Base-by-base conservation (phyloP, 2,888 invertebrate genomes). In the Hermaeophaga mercurialis region DNA sequence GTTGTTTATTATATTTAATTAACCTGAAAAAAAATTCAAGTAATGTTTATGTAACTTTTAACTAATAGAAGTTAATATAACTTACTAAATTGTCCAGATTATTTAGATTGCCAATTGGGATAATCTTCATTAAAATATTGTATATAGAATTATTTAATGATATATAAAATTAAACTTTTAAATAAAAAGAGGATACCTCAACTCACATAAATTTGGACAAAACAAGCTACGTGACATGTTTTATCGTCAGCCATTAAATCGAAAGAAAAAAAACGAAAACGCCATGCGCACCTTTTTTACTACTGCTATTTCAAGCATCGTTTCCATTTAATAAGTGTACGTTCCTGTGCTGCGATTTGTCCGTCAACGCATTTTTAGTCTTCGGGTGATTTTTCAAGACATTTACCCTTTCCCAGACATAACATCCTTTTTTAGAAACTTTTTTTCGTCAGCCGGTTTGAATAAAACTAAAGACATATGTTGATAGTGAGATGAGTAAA, bases 381-480 rank as follows among this genome's bases (percentile, higher is more conserved):
- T 59, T 63, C 53, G 62, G 54, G 61, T 59, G 63, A 65, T 69
- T 70, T 71, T 66, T 65, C 67, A 67, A 63, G 63, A 41, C 64
- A n/a, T 69, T 69, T 64, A 72, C 72, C 72, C 71, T 71, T 72
- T 66, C 56, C 55, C 64, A 72, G 72, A 71, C 72, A 72, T 68
- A 72, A 72, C 72, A 72, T 72, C 72, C 72, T 72, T 68, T 69
- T 66, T 65, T 61, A 66, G 63, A 48, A 58, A 31, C 33, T 11
- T 28, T 39, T 50, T 50, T 41, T 64, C 49, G 58, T 39, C 63
- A 63, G 59, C 61, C 61, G 61, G 55, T 49, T 53, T 56, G 52
- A 52, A 57, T 60, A 46, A 56, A 64, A 66, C 57, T 54, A 58
- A 56, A 38, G 58, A 59, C 62, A 63, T 58, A 57, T 62, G 60